These are phyloP conservation scores for Eupithecia subumbrata DNA, from an alignment of 2,888 invertebrate species.

Conservation along the genomic window DNA sequence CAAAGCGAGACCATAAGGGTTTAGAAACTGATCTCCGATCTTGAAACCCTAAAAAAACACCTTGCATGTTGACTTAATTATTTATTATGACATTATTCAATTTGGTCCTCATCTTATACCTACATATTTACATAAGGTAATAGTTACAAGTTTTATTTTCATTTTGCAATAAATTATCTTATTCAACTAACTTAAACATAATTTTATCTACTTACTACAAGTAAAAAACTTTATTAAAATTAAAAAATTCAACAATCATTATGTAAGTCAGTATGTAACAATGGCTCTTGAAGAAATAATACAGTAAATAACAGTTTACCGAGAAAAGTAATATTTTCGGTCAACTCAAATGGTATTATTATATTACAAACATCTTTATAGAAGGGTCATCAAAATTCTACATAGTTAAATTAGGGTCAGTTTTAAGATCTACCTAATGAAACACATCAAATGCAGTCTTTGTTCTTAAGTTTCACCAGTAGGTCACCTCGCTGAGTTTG, in stretches of 20 bases:
- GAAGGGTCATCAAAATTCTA: background rate
- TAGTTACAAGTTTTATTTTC: constrained; percentile 23
- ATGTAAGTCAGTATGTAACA: constrained; percentile 23
- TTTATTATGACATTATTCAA: constrained; percentile 40
- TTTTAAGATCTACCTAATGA: constrained; percentile 2
- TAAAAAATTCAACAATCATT: constrained; percentile 41
- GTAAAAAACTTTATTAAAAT: constrained; percentile 22
- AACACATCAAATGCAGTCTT: constrained; percentile 63
- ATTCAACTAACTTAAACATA: constrained; percentile 36
- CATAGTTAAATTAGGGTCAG: background rate
- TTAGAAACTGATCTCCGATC: too few relatives aligned
- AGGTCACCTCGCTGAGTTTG: constrained; percentile 78
- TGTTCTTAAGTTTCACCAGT: constrained; percentile 37
- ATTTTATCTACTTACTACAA: background rate
- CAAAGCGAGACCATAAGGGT: too few relatives aligned
- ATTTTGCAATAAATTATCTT: constrained; percentile 47
- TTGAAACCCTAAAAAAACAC: background rate
- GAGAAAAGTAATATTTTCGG: background rate
- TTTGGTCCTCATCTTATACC: constrained; percentile 53
- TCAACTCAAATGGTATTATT: background rate
- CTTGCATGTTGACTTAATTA: background rate
- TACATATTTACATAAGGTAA: constrained; percentile 50
- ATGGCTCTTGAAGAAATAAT: constrained; percentile 6
- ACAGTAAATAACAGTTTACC: background rate
- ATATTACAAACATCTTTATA: background rate